Percentiles rank a stretch among this genome's conserved stretches.
Evolutionary conservation across 2,888 invertebrate species (phyloP).

Genomic region (Ypsolopha scabrella): DNA sequence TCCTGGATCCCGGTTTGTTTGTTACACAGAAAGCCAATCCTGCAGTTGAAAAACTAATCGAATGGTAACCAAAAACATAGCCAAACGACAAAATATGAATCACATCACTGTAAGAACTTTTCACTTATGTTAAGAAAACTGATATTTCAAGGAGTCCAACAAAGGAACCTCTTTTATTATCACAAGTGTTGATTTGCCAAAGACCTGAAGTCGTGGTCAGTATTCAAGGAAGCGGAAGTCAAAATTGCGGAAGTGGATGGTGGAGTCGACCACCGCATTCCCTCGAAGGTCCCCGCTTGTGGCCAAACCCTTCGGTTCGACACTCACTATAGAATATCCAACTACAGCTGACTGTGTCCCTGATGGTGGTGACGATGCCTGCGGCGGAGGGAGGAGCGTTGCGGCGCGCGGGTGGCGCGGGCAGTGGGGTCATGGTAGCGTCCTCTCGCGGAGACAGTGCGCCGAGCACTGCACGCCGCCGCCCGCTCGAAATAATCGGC

Average conservation of each 20-base stretch:
- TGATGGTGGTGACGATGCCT: slow-evolving; percentile 72
- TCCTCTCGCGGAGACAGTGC: slow-evolving; percentile 46
- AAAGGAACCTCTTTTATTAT: too few species aligned
- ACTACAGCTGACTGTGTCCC: slow-evolving; percentile 78
- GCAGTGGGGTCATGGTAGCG: slow-evolving; percentile 37
- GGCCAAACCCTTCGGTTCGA: slow-evolving; percentile 13
- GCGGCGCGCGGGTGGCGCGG: slow-evolving; percentile 21
- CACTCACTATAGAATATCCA: slow-evolving; percentile 83
- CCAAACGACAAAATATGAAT: too few species aligned
- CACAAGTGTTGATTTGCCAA: too few species aligned
- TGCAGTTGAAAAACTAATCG: neutral
- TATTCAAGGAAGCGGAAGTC: too few species aligned
- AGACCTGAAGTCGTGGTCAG: too few species aligned
- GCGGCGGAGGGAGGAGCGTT: slow-evolving; percentile 68
- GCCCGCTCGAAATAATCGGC: slow-evolving; percentile 53
- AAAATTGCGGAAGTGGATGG: too few species aligned
- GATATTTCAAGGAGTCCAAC: neutral
- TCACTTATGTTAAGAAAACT: neutral
- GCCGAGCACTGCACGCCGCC: slow-evolving; percentile 47
- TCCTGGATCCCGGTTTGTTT: neutral
- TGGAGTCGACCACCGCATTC: too few species aligned
- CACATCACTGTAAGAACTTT: neutral
- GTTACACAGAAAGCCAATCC: neutral
- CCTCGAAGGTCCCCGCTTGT: too few species aligned
- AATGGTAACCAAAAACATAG: too few species aligned